phyloP scores from a whole-genome alignment of 2,797 vertebrate genomes.

The Coluber constrictor region DNA sequence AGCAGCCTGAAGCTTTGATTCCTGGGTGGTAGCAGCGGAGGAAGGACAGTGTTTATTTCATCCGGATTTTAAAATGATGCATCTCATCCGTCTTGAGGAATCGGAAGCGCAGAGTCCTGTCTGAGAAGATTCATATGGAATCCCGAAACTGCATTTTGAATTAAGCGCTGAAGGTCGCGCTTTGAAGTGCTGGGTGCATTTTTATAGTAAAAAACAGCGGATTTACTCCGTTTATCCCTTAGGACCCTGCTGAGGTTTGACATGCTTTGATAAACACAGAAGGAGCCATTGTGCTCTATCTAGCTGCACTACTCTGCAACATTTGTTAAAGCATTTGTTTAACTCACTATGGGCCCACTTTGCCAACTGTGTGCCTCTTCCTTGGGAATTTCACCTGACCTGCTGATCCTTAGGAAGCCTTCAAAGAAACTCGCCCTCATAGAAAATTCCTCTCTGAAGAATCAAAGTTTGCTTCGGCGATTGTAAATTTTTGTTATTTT shows the following conservation, averaged over 20 bases:
- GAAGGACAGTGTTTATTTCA: conserved; percentile 38
- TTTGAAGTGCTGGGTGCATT: neutral
- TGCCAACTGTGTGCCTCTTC: neutral
- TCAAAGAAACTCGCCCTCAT: neutral
- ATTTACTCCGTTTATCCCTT: neutral
- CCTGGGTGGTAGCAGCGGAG: conserved; percentile 43
- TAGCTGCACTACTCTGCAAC: neutral
- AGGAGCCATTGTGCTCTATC: neutral
- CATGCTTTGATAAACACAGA: neutral
- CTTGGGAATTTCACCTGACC: neutral
- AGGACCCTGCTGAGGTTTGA: neutral
- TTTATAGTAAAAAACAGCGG: neutral
- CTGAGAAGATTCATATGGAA: conserved; percentile 37
- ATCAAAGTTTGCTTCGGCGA: neutral
- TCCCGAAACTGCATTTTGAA: conserved; percentile 34
- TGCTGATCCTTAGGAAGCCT: neutral
- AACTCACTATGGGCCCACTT: neutral
- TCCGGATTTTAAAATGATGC: conserved; percentile 55
- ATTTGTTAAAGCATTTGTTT: neutral
- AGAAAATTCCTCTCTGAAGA: neutral
- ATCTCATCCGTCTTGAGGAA: conserved; percentile 48
- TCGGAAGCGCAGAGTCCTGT: conserved; percentile 39
- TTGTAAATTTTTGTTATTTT: neutral
- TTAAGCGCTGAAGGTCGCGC: conserved; percentile 11
- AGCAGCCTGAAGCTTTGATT: conserved; percentile 46